Conservation (phyloP, 2,888 invertebrate species). For the Sinelater perroti region DNA sequence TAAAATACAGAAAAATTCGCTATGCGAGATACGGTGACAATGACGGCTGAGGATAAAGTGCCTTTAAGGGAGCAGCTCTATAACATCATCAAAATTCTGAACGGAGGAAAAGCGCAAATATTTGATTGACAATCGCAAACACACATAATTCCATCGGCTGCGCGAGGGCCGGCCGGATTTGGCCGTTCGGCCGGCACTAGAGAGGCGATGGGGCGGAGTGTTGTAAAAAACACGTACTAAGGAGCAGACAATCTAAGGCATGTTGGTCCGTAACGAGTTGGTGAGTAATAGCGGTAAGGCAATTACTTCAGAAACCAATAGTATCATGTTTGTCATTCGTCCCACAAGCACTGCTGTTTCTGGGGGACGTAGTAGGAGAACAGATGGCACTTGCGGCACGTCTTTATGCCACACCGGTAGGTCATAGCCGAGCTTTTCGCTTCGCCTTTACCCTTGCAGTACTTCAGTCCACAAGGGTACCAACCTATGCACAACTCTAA, state of each 20-base stretch:
- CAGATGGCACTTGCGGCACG: conserved; percentile 88
- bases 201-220: conserved; percentile 5
- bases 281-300: conserved; percentile 37
- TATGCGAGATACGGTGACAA: conserved; percentile 19
- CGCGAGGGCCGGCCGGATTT: background rate
- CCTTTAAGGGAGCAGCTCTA: conserved; percentile 6
- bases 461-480: conserved; percentile 96
- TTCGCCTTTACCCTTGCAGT: conserved; percentile 74
- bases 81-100: conserved; percentile 9
- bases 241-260: conserved; percentile 52
- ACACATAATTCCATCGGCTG: conserved; percentile 17
- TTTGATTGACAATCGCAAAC: conserved; percentile 41
- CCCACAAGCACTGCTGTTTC: conserved; percentile 84
- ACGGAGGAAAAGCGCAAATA: conserved; percentile 24
- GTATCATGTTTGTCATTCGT: conserved; percentile 68
- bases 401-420: conserved; percentile 95
- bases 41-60: background rate
- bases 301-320: conserved; percentile 31
- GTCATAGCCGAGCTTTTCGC: conserved; percentile 70
- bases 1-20: conserved; percentile 17
- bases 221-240: conserved; percentile 22
- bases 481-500: conserved; percentile 91
- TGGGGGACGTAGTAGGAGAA: conserved; percentile 87
- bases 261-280: conserved; percentile 54
- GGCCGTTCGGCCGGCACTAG: background rate